These are phyloP conservation scores for Pseudomugil tenellus DNA, from an alignment of 2,797 vertebrate genomes.

Conservation along the genomic window DNA sequence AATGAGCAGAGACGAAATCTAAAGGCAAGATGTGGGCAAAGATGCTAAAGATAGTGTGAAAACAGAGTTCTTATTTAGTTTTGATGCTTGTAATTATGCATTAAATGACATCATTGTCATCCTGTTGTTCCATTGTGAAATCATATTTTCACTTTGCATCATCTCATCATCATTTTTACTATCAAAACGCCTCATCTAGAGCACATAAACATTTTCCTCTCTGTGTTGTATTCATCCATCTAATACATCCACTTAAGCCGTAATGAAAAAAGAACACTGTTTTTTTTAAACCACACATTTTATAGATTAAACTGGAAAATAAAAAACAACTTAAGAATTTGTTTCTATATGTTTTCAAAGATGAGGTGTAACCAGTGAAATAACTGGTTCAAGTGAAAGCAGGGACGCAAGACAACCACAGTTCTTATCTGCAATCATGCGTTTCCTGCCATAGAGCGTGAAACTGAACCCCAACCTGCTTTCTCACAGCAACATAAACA, in stretches of 20 bases:
- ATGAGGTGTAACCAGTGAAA: background rate
- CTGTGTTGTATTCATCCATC: constrained; percentile 17
- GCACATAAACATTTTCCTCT: constrained; percentile 20
- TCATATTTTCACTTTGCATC: constrained; percentile 66
- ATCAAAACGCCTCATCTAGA: constrained; percentile 43
- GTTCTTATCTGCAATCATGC: background rate
- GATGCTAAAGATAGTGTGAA: constrained; percentile 11
- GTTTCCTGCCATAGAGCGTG: too few species aligned
- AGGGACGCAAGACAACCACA: background rate
- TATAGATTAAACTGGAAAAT: too few species aligned
- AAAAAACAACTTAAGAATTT: too few species aligned
- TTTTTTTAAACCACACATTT: too few species aligned
- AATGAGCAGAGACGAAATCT: background rate
- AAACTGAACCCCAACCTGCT: background rate
- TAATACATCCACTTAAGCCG: constrained; percentile 8
- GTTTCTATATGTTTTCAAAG: too few species aligned
- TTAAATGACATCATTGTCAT: constrained; percentile 61
- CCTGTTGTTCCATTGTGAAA: constrained; percentile 60
- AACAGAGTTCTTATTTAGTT: constrained; percentile 26
- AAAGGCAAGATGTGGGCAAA: constrained; percentile 4
- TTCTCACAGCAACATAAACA: background rate
- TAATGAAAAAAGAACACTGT: background rate
- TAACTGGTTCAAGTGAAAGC: background rate
- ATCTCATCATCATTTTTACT: constrained; percentile 29
- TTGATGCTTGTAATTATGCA: constrained; percentile 21